Percentiles rank a stretch among this genome's conserved stretches.
These are phyloP conservation scores for Spodoptera littoralis DNA, from an alignment of 2,888 invertebrate species.

Conservation along the genomic window DNA sequence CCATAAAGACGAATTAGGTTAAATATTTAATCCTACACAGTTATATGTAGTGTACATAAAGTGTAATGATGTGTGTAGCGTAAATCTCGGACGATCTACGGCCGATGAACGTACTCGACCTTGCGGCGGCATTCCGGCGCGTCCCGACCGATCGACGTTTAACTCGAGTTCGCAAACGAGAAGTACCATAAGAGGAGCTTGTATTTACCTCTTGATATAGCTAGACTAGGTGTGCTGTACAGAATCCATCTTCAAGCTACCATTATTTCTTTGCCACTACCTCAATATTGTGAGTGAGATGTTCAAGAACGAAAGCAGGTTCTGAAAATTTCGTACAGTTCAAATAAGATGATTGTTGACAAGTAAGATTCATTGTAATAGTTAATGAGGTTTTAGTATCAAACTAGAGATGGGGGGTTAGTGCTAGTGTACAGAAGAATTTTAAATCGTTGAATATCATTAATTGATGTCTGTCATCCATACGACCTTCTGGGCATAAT, in stretches of 20 bases:
- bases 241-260: neutral
- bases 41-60: constrained; percentile 13
- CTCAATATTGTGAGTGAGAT: too few species aligned
- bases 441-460: too few species aligned
- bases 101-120: constrained; percentile 84
- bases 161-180: constrained; percentile 36
- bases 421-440: too few species aligned
- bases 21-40: constrained; percentile 15
- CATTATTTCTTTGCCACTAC: neutral
- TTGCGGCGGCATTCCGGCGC: constrained; percentile 78
- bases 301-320: too few species aligned
- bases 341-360: too few species aligned
- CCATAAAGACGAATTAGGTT: neutral
- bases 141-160: constrained; percentile 43
- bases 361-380: too few species aligned
- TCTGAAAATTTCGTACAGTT: too few species aligned
- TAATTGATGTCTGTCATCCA: too few species aligned
- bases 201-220: constrained; percentile 12
- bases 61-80: constrained; percentile 45
- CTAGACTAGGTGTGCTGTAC: too few species aligned
- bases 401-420: too few species aligned
- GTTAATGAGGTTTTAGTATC: too few species aligned
- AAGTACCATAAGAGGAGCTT: constrained; percentile 21
- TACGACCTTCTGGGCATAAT: too few species aligned
- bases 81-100: constrained; percentile 72